These are phyloP conservation scores for Clinocottus analis DNA, from an alignment of 2,113 vertebrate species.

Conservation along the genomic window DNA sequence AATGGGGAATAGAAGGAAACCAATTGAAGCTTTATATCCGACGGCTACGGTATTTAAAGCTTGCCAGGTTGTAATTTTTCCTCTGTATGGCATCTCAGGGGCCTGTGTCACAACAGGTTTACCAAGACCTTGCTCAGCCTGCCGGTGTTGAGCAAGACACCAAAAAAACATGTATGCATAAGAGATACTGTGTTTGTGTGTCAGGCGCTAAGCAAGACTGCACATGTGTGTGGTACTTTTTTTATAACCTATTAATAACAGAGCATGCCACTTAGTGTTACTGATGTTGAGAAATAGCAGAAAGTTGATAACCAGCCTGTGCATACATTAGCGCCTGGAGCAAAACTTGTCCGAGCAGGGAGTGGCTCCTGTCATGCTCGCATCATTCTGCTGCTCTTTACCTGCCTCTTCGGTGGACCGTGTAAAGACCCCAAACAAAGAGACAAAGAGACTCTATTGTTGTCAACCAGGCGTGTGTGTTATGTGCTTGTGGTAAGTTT, in stretches of 20 bases:
- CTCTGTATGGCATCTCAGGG: background rate
- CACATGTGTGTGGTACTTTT: constrained; percentile 31
- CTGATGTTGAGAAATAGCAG: constrained; percentile 15
- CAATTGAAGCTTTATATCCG: constrained; percentile 19
- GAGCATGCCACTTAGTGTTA: background rate
- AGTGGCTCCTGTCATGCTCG: constrained; percentile 10
- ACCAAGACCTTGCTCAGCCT: constrained; percentile 11
- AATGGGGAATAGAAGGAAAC: constrained; percentile 17
- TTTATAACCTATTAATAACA: background rate
- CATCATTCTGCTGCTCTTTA: constrained; percentile 25
- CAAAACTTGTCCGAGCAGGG: constrained; percentile 21
- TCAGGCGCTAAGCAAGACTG: constrained; percentile 27
- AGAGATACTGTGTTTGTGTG: constrained; percentile 7
- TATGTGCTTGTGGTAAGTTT: constrained; percentile 26
- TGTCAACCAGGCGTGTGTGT: constrained; percentile 22
- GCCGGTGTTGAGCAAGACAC: constrained; percentile 51
- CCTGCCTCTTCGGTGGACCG: constrained; percentile 28
- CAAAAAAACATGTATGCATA: constrained; percentile 31
- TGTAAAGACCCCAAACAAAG: constrained; percentile 52
- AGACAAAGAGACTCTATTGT: constrained; percentile 37
- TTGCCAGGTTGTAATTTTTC: constrained; percentile 51
- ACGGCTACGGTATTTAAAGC: constrained; percentile 44
- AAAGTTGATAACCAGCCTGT: background rate
- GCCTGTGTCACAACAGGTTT: constrained; percentile 63
- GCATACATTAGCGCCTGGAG: background rate